Conservation (phyloP, 2,888 invertebrate genomes). For the Sipha maydis region DNA sequence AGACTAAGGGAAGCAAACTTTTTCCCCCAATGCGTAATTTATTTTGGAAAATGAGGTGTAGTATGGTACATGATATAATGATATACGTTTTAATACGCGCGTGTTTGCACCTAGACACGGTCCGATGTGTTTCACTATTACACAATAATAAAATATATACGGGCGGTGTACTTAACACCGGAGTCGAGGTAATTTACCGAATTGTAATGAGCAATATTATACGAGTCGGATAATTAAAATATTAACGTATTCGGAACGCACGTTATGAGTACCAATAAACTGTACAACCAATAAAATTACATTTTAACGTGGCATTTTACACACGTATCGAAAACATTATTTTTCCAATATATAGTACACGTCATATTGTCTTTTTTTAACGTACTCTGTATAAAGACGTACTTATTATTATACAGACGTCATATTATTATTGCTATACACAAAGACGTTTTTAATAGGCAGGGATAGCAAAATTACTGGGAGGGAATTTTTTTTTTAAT, state of each 20-base stretch:
- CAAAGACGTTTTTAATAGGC: too few species aligned
- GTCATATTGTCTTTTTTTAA: not conserved
- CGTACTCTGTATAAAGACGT: not conserved
- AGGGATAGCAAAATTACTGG: too few species aligned
- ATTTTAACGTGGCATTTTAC: not conserved
- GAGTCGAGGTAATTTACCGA: not conserved
- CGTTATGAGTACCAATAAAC: not conserved
- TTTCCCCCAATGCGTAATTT: not conserved
- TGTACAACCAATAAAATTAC: not conserved
- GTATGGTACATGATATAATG: not conserved
- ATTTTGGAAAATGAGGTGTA: not conserved
- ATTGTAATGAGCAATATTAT: not conserved
- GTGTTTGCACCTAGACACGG: not conserved
- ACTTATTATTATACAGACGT: too few species aligned
- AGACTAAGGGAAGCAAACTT: constrained; percentile 1
- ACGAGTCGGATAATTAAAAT: not conserved
- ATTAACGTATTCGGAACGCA: not conserved
- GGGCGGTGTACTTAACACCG: not conserved
- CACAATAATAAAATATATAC: not conserved
- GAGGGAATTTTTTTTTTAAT: too few species aligned
- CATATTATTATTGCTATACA: too few species aligned
- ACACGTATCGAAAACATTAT: not conserved
- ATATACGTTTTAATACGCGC: not conserved
- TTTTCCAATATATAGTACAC: not conserved
- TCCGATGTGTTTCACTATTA: not conserved